Evolutionary conservation across 2,113 vertebrate genomes (phyloP), one percentile per base, ranked within the genome.

Genomic region (Forbesichthys papilliferus): DNA sequence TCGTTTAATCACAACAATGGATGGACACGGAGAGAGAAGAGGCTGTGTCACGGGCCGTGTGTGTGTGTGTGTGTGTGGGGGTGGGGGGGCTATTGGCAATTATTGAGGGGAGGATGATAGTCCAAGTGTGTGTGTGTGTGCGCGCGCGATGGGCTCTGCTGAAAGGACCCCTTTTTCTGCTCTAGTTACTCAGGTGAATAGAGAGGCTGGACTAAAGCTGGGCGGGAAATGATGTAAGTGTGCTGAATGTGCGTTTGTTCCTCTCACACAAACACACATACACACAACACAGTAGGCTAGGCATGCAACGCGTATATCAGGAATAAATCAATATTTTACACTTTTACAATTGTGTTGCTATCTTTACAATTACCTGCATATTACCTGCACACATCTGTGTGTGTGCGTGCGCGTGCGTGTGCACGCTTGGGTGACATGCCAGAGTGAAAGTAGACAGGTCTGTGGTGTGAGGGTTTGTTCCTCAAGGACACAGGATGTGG

Each of bases 141-240:
- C 79, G 62, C 85, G 65, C 77, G 84, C 69, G 57, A 78, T 86
- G 83, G 78, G 68, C 61, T 77, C 80, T 60, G 86, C 84, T 92
- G 87, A 91, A 86, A 89, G 79, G 79, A 27, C 27, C 77, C 78
- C 78, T 92, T 92, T 88, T 92, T 92, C 90, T 93, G 92, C 92
- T 93, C 91, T 93, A 93, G 92, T 93, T 93, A 91, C 88, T 85
- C 85, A 90, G 90, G 90, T 93, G 91, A 93, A 93, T 92, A 77
- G 89, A 66, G 75, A 88, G 87, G 85, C 83, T 84, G 81, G 80
- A 81, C 86, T 81, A 78, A 80, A 83, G 74, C 86, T 79, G 73
- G 81, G 88, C 85, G 85, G 85, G 86, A 88, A 89, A 90, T 11
- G 6, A 7, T 9, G 27, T 63, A n/a, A 18, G 5, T 81, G 72